Percentiles rank a stretch among this genome's conserved stretches.
Evolutionary conservation across 2,113 vertebrate species (phyloP).

Genomic region (Reinhardtius hippoglossoides): DNA sequence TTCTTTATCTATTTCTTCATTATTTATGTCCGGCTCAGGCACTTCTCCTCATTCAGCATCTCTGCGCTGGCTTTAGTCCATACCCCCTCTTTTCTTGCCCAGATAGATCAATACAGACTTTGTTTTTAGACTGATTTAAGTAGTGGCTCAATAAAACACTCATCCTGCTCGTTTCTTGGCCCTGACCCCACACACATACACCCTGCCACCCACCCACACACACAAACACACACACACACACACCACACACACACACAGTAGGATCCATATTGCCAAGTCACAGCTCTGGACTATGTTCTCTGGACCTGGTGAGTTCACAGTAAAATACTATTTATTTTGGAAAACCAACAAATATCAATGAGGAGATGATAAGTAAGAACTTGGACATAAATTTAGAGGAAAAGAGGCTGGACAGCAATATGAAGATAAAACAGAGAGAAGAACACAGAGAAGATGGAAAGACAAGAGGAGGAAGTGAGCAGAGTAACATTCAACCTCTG

Average conservation of each 20-base stretch:
- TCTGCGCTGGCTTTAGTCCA: constrained; percentile 29
- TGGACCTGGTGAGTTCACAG: neutral
- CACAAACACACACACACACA: constrained; percentile 3
- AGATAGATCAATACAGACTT: constrained; percentile 65
- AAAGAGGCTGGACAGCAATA: neutral
- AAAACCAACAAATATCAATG: neutral
- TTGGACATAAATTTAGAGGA: neutral
- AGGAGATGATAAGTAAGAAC: neutral
- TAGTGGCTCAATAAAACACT: constrained; percentile 44
- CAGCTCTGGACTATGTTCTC: constrained; percentile 9
- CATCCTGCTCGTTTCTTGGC: constrained; percentile 38
- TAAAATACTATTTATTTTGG: neutral
- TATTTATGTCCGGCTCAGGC: constrained; percentile 35
- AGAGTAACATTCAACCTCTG: constrained; percentile 20
- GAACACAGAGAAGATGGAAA: too few relatives aligned
- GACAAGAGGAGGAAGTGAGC: too few relatives aligned
- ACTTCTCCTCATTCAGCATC: neutral
- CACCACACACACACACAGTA: constrained; percentile 18
- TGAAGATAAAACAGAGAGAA: too few relatives aligned
- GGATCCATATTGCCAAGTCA: constrained; percentile 18
- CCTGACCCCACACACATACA: constrained; percentile 3
- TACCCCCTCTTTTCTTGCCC: constrained; percentile 12
- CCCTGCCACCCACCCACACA: neutral
- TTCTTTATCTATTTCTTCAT: constrained; percentile 40
- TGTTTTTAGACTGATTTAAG: constrained; percentile 47